Evolutionary conservation across 2,888 invertebrate genomes (phyloP), one percentile per base, ranked within the genome.

Genomic region (Copidosoma aretas): DNA sequence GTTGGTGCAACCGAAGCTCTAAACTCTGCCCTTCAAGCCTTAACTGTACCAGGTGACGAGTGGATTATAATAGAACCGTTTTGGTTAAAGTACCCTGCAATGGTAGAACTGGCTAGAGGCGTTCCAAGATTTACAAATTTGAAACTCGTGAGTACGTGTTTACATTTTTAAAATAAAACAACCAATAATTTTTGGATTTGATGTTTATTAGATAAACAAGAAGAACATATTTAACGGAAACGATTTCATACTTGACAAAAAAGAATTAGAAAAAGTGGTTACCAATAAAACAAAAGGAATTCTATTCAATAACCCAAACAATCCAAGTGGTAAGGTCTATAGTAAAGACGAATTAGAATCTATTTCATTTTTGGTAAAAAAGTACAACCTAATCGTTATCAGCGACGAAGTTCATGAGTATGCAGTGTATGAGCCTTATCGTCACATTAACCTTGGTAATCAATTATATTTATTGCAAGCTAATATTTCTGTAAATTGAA

Each of bases 271-370:
- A 66, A 86, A 88, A 0, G 85, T 95, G 10, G 97, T 99, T 84
- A 96, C 89, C 75, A 80, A 85, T 1, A 93, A 93, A 81, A 99
- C 99, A 0, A 98, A 98, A 87, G 91, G 93, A 84, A 90, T 99
- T 1, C 92, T 99, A 63, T 77, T 98, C n/a, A 98, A 98, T 84
- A 97, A 97, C 0, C 99, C 99, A 0, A 94, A 98, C 84, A 99
- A 99, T 85, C 99, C 99, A 0, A 84, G 95, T 0, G 99, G 99
- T 57, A 99, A 99, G 85, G 93, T 97, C 21, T 92, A 91, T 79
- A 88, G 87, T 0, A 73, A 80, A 51, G 83, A 88, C 1, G 95
- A 95, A 82, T 80, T 94, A 73, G 86, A 89, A 75, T 80, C 88
- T 73, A 93, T 99, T 74, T 97, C 97, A 0, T 87, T 91, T 73